Conservation (phyloP, 2,888 invertebrate species). For the Cataglyphis livida region DNA sequence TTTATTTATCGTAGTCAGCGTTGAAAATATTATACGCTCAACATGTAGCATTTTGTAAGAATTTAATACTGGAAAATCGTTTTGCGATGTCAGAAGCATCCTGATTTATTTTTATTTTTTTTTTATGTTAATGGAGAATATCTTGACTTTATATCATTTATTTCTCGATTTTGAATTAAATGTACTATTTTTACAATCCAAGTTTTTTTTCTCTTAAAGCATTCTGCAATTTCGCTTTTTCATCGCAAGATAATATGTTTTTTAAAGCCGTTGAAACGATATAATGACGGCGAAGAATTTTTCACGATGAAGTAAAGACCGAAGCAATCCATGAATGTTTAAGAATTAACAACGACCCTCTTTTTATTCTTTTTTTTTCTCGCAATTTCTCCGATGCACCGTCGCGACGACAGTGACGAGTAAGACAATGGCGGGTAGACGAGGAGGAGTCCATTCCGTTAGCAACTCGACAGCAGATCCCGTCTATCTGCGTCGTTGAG, state of each 20-base stretch:
- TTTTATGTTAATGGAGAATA: background rate
- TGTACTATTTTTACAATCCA: background rate
- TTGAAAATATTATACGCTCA: background rate
- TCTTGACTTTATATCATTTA: background rate
- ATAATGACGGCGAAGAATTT: background rate
- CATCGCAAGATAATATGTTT: background rate
- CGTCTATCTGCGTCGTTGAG: conserved; percentile 65
- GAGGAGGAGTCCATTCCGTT: conserved; percentile 69
- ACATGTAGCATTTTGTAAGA: background rate
- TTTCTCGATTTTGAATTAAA: conserved; percentile 13
- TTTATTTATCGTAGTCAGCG: background rate
- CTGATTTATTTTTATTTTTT: background rate
- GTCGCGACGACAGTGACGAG: conserved; percentile 35
- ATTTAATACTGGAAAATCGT: background rate
- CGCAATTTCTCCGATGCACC: conserved; percentile 34
- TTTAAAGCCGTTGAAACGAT: background rate
- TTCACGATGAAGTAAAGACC: conserved; percentile 29
- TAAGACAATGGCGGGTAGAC: conserved; percentile 59
- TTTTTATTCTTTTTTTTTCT: background rate
- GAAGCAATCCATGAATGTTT: background rate
- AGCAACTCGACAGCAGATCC: conserved; percentile 57
- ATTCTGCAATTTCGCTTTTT: background rate
- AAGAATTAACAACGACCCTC: background rate
- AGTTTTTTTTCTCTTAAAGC: background rate
- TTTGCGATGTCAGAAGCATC: background rate